A percentile compares a stretch with the other conserved stretches of the same genome.
phyloP scores from a whole-genome alignment of 2,888 invertebrate species.

The Meloe dianella region DNA sequence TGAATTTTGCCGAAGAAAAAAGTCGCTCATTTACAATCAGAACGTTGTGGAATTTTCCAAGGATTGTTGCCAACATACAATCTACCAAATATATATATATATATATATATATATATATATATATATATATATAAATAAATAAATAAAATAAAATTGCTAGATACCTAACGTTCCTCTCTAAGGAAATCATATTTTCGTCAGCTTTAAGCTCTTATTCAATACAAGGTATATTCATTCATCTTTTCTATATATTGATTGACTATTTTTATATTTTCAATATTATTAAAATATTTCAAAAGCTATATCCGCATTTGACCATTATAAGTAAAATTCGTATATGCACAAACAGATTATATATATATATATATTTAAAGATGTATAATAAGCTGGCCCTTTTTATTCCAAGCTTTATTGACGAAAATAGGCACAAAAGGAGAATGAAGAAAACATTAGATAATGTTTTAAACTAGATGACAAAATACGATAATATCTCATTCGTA shows the following conservation, averaged over 20 bases:
- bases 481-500: slow-evolving; percentile 20
- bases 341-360: too few species aligned
- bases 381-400: too few species aligned
- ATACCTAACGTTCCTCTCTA: slow-evolving; percentile 8
- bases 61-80: slow-evolving; percentile 13
- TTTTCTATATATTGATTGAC: neutral
- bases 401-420: slow-evolving; percentile 3
- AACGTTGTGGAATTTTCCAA: neutral
- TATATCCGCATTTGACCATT: neutral
- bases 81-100: slow-evolving; percentile 4
- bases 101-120: too few species aligned
- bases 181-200: slow-evolving; percentile 4
- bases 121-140: too few species aligned
- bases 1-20: slow-evolving; percentile 9
- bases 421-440: neutral
- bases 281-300: neutral
- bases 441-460: slow-evolving; percentile 14
- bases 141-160: slow-evolving; percentile 12
- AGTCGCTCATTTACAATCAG: neutral
- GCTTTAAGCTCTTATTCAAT: neutral
- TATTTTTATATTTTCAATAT: neutral
- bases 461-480: slow-evolving; percentile 25
- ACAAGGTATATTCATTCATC: neutral
- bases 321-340: neutral
- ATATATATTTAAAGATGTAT: too few species aligned